These are phyloP conservation scores for Luidia sarsii DNA, from an alignment of 53 echinoderm and acorn worm genomes.

Conservation along the genomic window DNA sequence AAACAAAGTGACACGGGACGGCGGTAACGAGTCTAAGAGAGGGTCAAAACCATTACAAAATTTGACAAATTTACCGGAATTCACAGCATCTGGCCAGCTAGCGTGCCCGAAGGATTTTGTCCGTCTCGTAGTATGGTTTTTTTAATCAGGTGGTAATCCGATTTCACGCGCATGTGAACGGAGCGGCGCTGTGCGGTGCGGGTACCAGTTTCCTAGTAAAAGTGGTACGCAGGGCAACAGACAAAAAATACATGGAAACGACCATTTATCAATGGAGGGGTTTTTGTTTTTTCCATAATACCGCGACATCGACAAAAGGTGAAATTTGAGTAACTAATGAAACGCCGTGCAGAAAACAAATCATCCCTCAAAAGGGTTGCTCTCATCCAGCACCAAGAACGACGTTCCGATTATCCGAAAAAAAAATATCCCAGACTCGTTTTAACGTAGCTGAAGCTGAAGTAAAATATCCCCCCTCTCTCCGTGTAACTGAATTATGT, in stretches of 20 bases:
- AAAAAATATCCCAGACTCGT: too few species aligned
- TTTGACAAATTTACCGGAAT: slow-evolving; percentile 39
- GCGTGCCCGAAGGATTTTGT: slow-evolving; percentile 34
- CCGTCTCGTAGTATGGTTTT: neutral
- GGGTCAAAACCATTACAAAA: slow-evolving; percentile 3
- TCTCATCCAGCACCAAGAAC: too few species aligned
- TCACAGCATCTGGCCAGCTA: slow-evolving; percentile 42
- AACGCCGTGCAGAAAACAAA: too few species aligned
- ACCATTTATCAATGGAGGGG: slow-evolving; percentile 23
- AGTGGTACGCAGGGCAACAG: too few species aligned
- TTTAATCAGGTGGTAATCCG: slow-evolving; percentile 52
- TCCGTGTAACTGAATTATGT: too few species aligned
- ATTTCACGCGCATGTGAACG: neutral
- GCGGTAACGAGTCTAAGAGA: neutral
- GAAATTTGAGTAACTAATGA: too few species aligned
- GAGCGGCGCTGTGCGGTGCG: slow-evolving; percentile 8
- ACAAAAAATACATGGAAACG: neutral
- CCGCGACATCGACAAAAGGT: too few species aligned
- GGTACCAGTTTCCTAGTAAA: slow-evolving; percentile 32
- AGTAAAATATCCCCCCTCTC: too few species aligned
- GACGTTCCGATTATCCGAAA: too few species aligned
- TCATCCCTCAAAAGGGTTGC: too few species aligned
- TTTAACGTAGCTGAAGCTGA: too few species aligned
- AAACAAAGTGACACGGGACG: neutral
- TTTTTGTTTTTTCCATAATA: too few species aligned